Conservation (phyloP, 2,888 invertebrate species). For the Mystacides longicornis region DNA sequence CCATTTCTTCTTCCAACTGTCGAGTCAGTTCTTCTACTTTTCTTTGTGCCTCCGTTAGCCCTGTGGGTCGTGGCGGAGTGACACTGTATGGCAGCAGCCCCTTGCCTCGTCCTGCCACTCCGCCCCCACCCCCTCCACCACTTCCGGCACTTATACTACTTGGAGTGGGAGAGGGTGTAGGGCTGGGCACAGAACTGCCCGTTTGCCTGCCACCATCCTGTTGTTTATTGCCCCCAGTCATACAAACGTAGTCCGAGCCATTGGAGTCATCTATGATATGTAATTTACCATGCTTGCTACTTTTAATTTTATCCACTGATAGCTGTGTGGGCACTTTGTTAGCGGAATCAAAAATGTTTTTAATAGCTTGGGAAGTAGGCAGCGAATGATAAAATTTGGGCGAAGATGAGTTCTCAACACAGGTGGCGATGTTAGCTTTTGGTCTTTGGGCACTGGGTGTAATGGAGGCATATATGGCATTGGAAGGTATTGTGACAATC, state of each 20-base stretch:
- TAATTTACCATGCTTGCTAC: conserved; percentile 33
- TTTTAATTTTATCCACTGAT: conserved; percentile 2
- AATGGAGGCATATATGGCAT: conserved; percentile 48
- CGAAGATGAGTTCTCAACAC: conserved; percentile 48
- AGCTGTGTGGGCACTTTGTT: conserved; percentile 31
- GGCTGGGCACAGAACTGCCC: conserved; percentile 49
- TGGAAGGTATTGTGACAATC: conserved; percentile 42
- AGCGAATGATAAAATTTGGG: conserved; percentile 48
- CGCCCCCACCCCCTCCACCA: conserved; percentile 50
- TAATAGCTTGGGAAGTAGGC: conserved; percentile 49
- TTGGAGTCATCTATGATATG: conserved; percentile 63
- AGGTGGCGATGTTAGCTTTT: conserved; percentile 47
- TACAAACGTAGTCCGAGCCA: conserved; percentile 75
- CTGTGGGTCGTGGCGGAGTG: conserved; percentile 79
- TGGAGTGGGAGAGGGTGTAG: conserved; percentile 59
- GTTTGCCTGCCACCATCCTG: conserved; percentile 38
- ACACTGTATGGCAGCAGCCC: conserved; percentile 80
- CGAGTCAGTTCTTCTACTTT: conserved; percentile 90
- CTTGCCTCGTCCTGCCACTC: conserved; percentile 38
- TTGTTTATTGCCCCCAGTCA: conserved; percentile 61
- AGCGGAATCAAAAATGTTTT: conserved; percentile 24
- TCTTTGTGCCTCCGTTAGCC: conserved; percentile 86
- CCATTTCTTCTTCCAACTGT: conserved; percentile 92
- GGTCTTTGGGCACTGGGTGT: conserved; percentile 49
- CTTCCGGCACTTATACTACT: conserved; percentile 54